A percentile compares a stretch with the other conserved stretches of the same genome.
Conservation (phyloP, 2,888 invertebrate species). For the Caenorhabditis plicata region DNA sequence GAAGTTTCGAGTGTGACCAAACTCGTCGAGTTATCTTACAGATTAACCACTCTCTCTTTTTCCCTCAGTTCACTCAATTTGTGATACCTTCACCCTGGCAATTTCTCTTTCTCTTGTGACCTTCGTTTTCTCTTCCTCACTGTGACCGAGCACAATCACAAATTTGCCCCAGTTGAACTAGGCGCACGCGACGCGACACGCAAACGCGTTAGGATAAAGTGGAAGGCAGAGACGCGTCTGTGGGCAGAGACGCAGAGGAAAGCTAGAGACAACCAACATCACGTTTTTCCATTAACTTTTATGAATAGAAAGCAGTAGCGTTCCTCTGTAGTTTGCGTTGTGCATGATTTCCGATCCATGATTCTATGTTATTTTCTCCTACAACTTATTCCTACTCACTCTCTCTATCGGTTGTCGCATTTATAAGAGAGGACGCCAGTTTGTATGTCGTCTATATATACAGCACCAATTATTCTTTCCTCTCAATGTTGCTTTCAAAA, state of each 20-base stretch:
- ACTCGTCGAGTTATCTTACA: constrained; percentile 13
- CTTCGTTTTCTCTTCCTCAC: constrained; percentile 15
- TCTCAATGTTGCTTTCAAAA: too few relatives aligned
- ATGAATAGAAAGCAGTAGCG: neutral
- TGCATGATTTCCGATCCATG: neutral
- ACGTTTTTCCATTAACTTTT: constrained; percentile 1
- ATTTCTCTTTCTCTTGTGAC: constrained; percentile 9
- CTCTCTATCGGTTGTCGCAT: too few relatives aligned
- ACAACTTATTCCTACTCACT: too few relatives aligned
- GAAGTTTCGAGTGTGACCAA: constrained; percentile 12
- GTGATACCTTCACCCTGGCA: constrained; percentile 1
- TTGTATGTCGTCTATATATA: too few relatives aligned
- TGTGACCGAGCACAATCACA: constrained; percentile 13
- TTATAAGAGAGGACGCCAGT: too few relatives aligned
- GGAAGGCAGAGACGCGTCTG: constrained; percentile 1
- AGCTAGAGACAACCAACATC: neutral
- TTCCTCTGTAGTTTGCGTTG: constrained; percentile 1
- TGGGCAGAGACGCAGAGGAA: constrained; percentile 1
- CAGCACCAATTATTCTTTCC: too few relatives aligned
- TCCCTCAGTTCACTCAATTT: constrained; percentile 5
- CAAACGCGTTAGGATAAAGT: too few relatives aligned
- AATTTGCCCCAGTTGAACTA: constrained; percentile 12
- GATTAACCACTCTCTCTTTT: constrained; percentile 6
- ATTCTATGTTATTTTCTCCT: neutral
- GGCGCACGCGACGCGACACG: constrained; percentile 5